Conservation (phyloP, 2,113 vertebrate genomes). For the Riparia riparia region DNA sequence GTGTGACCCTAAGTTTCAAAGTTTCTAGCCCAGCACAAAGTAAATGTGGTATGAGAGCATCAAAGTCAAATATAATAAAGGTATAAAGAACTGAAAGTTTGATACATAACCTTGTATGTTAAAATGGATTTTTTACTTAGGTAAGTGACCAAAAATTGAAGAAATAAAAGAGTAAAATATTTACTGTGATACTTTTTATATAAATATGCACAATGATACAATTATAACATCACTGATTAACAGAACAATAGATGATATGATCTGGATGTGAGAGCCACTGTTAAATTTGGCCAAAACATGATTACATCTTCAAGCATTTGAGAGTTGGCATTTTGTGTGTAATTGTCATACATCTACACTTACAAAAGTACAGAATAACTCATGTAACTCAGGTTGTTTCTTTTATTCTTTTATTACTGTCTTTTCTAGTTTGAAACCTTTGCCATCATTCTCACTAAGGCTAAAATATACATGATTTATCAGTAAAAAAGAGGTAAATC, state of each 20-base stretch:
- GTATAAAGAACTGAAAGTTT: background rate
- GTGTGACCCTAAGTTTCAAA: background rate
- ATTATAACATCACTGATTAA: background rate
- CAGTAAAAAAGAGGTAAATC: background rate
- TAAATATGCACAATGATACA: background rate
- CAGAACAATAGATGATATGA: background rate
- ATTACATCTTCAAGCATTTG: background rate
- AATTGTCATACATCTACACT: background rate
- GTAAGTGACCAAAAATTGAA: background rate
- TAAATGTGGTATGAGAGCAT: fast-evolving
- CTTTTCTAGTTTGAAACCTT: background rate
- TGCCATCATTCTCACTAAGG: background rate
- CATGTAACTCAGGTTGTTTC: background rate
- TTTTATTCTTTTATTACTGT: background rate
- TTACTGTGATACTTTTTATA: background rate
- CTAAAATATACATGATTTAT: background rate
- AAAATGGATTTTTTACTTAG: background rate
- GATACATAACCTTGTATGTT: background rate
- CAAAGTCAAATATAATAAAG: background rate
- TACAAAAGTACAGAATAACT: background rate
- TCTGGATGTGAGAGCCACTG: background rate
- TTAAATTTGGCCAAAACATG: background rate
- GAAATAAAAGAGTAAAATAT: background rate
- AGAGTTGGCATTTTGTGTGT: background rate
- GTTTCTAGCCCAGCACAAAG: background rate